Percentiles rank a stretch among this genome's conserved stretches.
Evolutionary conservation across 2,797 vertebrate genomes (phyloP).

Genomic region (Falco berigora): DNA sequence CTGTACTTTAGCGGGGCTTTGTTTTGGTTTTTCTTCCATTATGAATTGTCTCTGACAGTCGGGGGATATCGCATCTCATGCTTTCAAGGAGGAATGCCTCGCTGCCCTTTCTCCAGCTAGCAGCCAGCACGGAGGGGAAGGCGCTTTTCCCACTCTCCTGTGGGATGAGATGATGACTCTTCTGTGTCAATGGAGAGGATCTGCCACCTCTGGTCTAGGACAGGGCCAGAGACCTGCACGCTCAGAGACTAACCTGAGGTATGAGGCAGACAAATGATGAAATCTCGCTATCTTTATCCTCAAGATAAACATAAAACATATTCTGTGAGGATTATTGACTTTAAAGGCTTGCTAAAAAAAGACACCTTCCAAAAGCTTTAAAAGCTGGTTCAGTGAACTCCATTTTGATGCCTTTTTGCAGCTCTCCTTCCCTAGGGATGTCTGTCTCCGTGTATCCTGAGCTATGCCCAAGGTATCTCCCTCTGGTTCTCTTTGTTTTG

Average conservation of each 20-base stretch:
- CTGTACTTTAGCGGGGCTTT: background rate
- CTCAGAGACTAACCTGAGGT: background rate
- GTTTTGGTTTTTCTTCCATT: background rate
- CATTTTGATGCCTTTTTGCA: constrained; percentile 35
- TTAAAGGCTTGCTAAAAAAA: constrained; percentile 36
- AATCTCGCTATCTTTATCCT: background rate
- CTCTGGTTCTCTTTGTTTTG: background rate
- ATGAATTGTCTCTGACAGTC: background rate
- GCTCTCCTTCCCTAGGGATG: background rate
- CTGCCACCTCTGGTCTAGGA: background rate
- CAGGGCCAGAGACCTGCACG: background rate
- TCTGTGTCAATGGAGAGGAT: background rate
- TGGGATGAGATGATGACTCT: too few species aligned
- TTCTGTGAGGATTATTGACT: constrained; percentile 2
- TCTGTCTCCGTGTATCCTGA: background rate
- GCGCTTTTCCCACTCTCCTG: accelerated
- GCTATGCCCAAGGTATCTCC: background rate
- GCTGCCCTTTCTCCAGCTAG: background rate
- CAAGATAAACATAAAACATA: background rate
- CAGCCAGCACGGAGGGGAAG: background rate
- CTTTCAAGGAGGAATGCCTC: background rate
- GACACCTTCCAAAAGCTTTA: constrained; percentile 2
- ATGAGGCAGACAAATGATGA: background rate
- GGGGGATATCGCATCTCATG: background rate
- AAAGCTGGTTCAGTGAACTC: background rate